Base-by-base conservation (phyloP, 2,888 invertebrate genomes). In the Herminia tarsipennalis region DNA sequence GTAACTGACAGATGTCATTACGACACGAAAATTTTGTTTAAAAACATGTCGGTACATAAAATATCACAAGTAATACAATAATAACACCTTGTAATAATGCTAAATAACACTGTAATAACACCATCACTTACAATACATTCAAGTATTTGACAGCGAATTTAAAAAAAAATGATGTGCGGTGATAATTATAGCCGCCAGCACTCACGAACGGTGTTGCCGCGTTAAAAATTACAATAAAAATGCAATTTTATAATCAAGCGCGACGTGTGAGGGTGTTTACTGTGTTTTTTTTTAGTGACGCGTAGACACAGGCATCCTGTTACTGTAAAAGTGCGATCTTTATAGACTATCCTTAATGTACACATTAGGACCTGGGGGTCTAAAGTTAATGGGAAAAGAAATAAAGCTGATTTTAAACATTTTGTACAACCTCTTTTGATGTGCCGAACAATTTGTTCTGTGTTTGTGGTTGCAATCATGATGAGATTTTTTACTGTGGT, bases 221-320 rank as follows among this genome's bases (percentile, higher is more conserved):
- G 17, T 41, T 13, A 9, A 47, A 46, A 22, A 53, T 51, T 45
- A 63, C 57, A 62, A 63, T 53, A 55, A 66, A n/a, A 60, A 61
- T 41, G 45, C 55, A 63, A 55, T 66, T 66, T 51, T 57, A 60
- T 50, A 57, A 66, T 56, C 63, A 47, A 46, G 35, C 18, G 36
- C 44, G 63, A 59, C 59, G 48, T 52, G 48, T 17, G 44, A 49
- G n/a, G n/a, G 64, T 66, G 66, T 46, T 59, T 51, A 44, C 40
- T 43, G 35, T 53, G 45, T 37, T 29, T 46, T 41, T 29, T 34
- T 60, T 59, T 54, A 37, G 52, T 24, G 29, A 34, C 42, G 17
- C 16, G 13, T 44, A 30, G 21, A 14, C 36, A 21, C 30, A 27
- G 36, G 44, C 18, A 17, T 22, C 13, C 49, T 56, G 61, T 53